phyloP scores from a whole-genome alignment of 2,113 vertebrate species.

The Oryzias celebensis region DNA sequence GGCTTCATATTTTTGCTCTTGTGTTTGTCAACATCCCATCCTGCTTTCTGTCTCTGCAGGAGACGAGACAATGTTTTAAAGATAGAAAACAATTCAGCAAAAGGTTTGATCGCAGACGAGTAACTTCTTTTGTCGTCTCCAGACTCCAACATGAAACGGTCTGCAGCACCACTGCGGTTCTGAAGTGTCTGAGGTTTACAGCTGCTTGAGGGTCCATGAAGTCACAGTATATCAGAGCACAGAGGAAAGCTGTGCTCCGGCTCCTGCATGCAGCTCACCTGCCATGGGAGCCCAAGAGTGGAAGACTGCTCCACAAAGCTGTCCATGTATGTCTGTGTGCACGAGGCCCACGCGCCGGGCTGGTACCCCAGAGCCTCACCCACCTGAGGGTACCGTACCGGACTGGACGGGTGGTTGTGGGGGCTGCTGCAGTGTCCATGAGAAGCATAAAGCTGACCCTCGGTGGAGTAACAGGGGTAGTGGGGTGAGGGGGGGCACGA shows the following conservation, averaged over 20 bases:
- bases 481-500: slow-evolving; percentile 70
- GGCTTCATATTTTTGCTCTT: slow-evolving; percentile 4
- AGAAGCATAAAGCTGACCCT: slow-evolving; percentile 61
- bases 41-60: background rate
- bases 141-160: slow-evolving; percentile 45
- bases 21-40: slow-evolving; percentile 1
- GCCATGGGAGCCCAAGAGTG: slow-evolving; percentile 64
- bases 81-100: background rate
- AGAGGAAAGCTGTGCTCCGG: slow-evolving; percentile 49
- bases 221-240: slow-evolving; percentile 53
- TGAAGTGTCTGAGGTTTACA: slow-evolving; percentile 28
- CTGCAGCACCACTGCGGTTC: slow-evolving; percentile 22
- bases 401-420: slow-evolving; percentile 49
- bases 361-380: slow-evolving; percentile 64
- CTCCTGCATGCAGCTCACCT: slow-evolving; percentile 66
- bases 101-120: slow-evolving; percentile 3
- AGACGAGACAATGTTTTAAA: slow-evolving; percentile 17
- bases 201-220: background rate
- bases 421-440: slow-evolving; percentile 62
- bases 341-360: slow-evolving; percentile 59
- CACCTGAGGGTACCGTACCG: slow-evolving; percentile 55
- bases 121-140: background rate
- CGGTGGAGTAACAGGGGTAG: slow-evolving; percentile 66
- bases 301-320: slow-evolving; percentile 56
- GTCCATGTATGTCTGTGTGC: slow-evolving; percentile 68